These are phyloP conservation scores for Emesis furor DNA, from an alignment of 2,888 invertebrate genomes.

Conservation along the genomic window DNA sequence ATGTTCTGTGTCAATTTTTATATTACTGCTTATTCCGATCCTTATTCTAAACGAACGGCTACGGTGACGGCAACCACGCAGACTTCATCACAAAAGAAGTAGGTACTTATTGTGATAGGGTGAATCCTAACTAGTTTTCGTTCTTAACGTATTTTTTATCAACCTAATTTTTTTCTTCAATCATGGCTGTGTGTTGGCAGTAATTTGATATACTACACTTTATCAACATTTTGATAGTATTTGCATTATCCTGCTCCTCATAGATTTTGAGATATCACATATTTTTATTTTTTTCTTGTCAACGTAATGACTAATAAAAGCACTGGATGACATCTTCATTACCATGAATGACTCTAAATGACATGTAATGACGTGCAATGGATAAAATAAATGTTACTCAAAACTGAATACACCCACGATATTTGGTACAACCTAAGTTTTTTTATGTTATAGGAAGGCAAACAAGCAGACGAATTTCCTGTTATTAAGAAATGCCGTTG, in stretches of 20 bases:
- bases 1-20: too few relatives aligned
- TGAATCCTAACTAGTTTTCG: not conserved
- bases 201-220: not conserved
- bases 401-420: too few relatives aligned
- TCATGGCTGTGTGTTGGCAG: not conserved
- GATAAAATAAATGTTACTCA: too few relatives aligned
- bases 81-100: too few relatives aligned
- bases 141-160: slow-evolving; percentile 2
- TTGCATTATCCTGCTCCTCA: not conserved
- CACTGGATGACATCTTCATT: slow-evolving; percentile 5
- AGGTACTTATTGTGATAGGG: too few relatives aligned
- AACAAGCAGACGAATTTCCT: too few relatives aligned
- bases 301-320: slow-evolving; percentile 4
- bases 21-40: too few relatives aligned
- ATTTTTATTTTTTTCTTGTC: not conserved
- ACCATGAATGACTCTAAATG: not conserved
- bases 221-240: slow-evolving; percentile 7
- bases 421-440: too few relatives aligned
- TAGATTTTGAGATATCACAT: slow-evolving; percentile 8
- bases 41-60: too few relatives aligned
- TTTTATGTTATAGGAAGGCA: too few relatives aligned
- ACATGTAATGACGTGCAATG: not conserved
- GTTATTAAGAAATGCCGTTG: too few relatives aligned
- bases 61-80: too few relatives aligned
- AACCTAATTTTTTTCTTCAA: slow-evolving; percentile 1